Evolutionary conservation across 2,113 vertebrate species (phyloP), one percentile per base, ranked within the genome.

Genomic region (Phycodurus eques): DNA sequence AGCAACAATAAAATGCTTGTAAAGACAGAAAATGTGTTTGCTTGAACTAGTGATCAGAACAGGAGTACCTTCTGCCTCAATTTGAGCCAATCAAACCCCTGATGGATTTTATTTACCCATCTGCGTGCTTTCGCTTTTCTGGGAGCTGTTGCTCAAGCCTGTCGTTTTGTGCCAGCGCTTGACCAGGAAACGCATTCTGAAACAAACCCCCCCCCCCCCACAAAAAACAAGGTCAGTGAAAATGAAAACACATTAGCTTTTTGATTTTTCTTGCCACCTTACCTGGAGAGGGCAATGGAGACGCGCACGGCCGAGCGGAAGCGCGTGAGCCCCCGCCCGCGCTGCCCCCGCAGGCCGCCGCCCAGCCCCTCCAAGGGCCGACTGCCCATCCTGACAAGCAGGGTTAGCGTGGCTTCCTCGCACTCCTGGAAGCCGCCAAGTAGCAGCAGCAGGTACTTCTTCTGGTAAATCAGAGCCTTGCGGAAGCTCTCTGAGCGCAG

Each of bases 401-500:
- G 92, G 2, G 93, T 87, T 49, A 98, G 86, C 0, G 96, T 98
- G 73, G 95, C 96, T 47, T 98, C 96, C 85, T 99, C 98, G 61
- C 97, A 99, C 82, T 98, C 96, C 85, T 98, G 96, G 90, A 99
- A 99, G 0, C 97, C 96, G 0, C 97, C 97, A 13, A 99, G 89
- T 72, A 99, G 88, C 69, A 99, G 91, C 89, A 99, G 92, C 87
- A 99, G 90, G 10, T 99, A 99, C 75, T 97, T 98, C 80, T 99
- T 99, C 92, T 99, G 98, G 84, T 99, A 99, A 78, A 99, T 93
- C 33, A 99, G 95, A 33, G 98, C 97, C 87, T 99, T 99, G 70
- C 97, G 93, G 81, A 98, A 99, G 80, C 97, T 97, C 86, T 98
- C 97, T 8, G 98, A 93, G 39, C 96, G 92, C 72, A 99, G 89